Percentiles rank a stretch among this genome's conserved stretches.
phyloP scores from a whole-genome alignment of 2,113 vertebrate genomes.

The Pycnonotus jocosus region DNA sequence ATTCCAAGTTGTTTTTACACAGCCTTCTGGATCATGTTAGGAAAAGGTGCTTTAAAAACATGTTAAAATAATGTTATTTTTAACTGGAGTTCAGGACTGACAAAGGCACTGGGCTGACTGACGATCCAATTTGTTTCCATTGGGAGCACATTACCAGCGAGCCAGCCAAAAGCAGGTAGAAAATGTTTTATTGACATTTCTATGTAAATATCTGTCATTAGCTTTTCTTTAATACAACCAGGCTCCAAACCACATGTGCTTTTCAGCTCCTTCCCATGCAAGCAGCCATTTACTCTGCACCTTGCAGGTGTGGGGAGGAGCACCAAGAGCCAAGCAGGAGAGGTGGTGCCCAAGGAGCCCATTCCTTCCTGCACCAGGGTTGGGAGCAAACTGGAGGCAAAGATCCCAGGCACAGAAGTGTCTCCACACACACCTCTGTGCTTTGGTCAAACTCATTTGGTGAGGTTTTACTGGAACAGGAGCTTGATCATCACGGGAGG shows the following conservation, averaged over 20 bases:
- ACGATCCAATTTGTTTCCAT: neutral
- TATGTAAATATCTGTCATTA: neutral
- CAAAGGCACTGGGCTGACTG: neutral
- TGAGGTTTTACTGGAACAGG: neutral
- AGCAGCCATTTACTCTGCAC: neutral
- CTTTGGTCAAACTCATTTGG: neutral
- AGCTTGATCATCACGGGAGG: neutral
- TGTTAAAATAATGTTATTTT: conserved; percentile 27
- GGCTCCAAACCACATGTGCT: neutral
- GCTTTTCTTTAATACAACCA: neutral
- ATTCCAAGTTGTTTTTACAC: conserved; percentile 34
- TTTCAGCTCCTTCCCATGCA: neutral
- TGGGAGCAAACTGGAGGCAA: neutral
- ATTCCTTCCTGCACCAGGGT: neutral
- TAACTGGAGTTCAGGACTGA: neutral
- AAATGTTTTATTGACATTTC: neutral
- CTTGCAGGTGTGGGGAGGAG: neutral
- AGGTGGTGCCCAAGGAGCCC: neutral
- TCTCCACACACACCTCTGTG: rapidly evolving
- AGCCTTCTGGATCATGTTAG: conserved; percentile 11
- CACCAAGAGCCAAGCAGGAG: neutral
- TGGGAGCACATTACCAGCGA: neutral
- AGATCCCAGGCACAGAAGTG: neutral
- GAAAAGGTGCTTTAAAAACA: conserved; percentile 26
- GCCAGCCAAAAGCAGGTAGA: neutral